These are phyloP conservation scores for Sylvilagus bachmani DNA, from an alignment of 2,113 vertebrate species.

Conservation along the genomic window DNA sequence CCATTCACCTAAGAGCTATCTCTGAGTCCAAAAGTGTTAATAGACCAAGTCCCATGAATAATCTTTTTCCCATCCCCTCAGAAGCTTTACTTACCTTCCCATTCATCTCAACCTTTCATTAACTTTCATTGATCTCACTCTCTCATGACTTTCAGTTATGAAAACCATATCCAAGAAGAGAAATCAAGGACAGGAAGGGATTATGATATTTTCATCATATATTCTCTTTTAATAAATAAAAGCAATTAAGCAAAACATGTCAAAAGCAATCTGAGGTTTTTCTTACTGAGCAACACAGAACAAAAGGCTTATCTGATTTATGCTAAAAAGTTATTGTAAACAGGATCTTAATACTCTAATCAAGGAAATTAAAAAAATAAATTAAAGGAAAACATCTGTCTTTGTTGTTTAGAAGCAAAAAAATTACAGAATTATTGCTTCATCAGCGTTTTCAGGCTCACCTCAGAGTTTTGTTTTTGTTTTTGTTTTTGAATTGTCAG, in stretches of 20 bases:
- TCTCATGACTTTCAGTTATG: not conserved
- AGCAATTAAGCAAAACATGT: constrained; percentile 62
- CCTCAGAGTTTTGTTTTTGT: not conserved
- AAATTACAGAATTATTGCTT: constrained; percentile 35
- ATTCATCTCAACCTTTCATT: not conserved
- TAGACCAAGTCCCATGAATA: not conserved
- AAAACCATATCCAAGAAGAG: not conserved
- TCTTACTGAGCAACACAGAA: constrained; percentile 21
- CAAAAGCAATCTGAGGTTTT: constrained; percentile 59
- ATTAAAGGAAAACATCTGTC: constrained; percentile 1
- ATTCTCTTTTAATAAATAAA: constrained; percentile 56
- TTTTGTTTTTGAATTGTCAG: not conserved
- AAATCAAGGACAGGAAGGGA: constrained; percentile 50
- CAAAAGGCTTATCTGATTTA: constrained; percentile 59
- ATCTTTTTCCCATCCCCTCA: not conserved
- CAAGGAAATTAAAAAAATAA: constrained; percentile 56
- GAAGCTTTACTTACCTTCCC: not conserved
- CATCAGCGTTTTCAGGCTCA: constrained; percentile 12
- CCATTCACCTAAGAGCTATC: not conserved
- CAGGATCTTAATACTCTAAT: constrained; percentile 30
- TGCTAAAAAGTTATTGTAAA: not conserved
- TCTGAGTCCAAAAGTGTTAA: not conserved
- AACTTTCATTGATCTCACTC: not conserved
- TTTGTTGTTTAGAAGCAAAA: constrained; percentile 64
- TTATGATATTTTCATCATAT: not conserved